A percentile compares a stretch with the other conserved stretches of the same genome.
Evolutionary conservation across 37 sponge, comb jelly and placozoan species (phyloP).

Genomic region (Eunapius fragilis): DNA sequence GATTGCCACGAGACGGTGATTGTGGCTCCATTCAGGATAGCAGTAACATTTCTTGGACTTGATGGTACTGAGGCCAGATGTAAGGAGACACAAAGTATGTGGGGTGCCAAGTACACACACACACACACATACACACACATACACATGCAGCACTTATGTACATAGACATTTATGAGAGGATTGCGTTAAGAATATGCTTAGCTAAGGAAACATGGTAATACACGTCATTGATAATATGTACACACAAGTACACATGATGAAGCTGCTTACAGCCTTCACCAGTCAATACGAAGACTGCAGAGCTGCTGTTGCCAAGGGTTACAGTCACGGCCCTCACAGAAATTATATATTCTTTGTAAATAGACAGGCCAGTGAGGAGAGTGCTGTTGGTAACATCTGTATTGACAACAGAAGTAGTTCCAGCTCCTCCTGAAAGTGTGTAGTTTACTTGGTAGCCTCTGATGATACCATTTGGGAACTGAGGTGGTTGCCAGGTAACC

Average conservation of each 20-base stretch:
- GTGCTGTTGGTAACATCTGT: neutral
- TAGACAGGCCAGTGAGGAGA: slow-evolving; percentile 6
- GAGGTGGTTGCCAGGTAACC: slow-evolving; percentile 55
- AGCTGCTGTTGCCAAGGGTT: neutral
- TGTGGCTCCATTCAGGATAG: neutral
- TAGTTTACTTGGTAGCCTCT: slow-evolving; percentile 38
- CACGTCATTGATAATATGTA: too few species aligned
- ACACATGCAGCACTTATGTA: too few species aligned
- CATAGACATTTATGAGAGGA: too few species aligned
- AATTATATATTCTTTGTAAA: slow-evolving; percentile 10
- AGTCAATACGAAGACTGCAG: neutral
- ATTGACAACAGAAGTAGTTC: neutral
- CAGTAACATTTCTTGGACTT: slow-evolving; percentile 14
- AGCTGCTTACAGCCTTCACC: slow-evolving; percentile 3
- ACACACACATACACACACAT: too few species aligned
- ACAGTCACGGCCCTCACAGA: slow-evolving; percentile 33
- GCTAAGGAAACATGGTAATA: too few species aligned
- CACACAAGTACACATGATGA: neutral
- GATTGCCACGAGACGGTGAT: slow-evolving; percentile 6
- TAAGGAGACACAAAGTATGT: neutral
- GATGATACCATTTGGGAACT: slow-evolving; percentile 46
- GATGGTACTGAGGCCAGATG: neutral
- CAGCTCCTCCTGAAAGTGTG: too few species aligned
- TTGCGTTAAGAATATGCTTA: too few species aligned
- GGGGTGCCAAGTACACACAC: too few species aligned